Percentiles rank a stretch among this genome's conserved stretches.
Evolutionary conservation across 2,888 invertebrate genomes (phyloP).

Genomic region (Oegoconia quadripuncta): DNA sequence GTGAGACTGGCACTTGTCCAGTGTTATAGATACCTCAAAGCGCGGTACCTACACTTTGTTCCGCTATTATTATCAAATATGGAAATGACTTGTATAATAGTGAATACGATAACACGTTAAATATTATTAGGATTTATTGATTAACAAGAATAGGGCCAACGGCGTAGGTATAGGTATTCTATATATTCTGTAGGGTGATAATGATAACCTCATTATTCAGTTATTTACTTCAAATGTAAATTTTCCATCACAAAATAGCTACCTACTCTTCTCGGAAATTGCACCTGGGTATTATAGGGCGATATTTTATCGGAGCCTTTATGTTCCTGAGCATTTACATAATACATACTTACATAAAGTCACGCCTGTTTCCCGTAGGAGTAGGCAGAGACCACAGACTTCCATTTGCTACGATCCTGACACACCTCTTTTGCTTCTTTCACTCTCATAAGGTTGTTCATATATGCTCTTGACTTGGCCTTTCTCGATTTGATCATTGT

Average conservation of each 20-base stretch:
- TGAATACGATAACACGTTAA: slow-evolving; percentile 10
- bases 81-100: slow-evolving; percentile 6
- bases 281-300: not conserved
- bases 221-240: slow-evolving; percentile 47
- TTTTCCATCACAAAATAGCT: slow-evolving; percentile 39
- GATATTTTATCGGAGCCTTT: no score
- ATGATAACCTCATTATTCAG: slow-evolving; percentile 55
- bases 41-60: not conserved
- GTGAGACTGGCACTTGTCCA: no score
- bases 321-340: no score
- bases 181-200: slow-evolving; percentile 32
- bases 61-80: slow-evolving; percentile 10
- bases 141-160: slow-evolving; percentile 41
- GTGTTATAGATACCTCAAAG: no score
- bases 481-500: no score
- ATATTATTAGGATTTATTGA: slow-evolving; percentile 29
- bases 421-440: no score
- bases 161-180: slow-evolving; percentile 28
- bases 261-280: slow-evolving; percentile 2
- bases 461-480: no score
- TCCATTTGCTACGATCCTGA: no score
- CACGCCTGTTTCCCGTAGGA: no score
- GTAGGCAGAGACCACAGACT: no score
- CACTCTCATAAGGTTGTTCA: no score
- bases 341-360: no score